phyloP scores from a whole-genome alignment of 2,888 invertebrate genomes.

The Trisateles emortualis region DNA sequence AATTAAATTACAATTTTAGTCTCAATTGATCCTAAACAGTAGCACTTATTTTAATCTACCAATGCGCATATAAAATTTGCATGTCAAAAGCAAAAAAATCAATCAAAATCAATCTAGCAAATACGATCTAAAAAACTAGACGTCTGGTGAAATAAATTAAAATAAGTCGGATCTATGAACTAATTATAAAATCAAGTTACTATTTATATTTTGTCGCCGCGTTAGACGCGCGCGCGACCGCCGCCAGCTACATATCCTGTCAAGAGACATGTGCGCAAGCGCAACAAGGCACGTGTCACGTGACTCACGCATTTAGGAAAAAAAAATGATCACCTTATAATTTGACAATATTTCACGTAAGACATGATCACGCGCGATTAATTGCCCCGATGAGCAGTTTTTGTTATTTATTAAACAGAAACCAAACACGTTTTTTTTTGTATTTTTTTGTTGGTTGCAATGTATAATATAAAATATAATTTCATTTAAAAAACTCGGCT shows the following conservation, averaged over 20 bases:
- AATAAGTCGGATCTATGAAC: slow-evolving; percentile 15
- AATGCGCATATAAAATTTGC: slow-evolving; percentile 3
- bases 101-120: slow-evolving; percentile 13
- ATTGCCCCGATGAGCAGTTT: slow-evolving; percentile 36
- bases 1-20: not conserved
- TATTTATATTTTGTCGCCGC: slow-evolving; percentile 31
- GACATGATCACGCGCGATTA: slow-evolving; percentile 48
- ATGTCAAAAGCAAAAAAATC: slow-evolving; percentile 11
- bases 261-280: slow-evolving; percentile 18
- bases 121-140: slow-evolving; percentile 6
- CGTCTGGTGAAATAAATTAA: slow-evolving; percentile 10
- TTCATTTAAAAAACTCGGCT: slow-evolving; percentile 26
- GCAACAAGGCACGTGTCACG: slow-evolving; percentile 55
- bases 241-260: slow-evolving; percentile 30
- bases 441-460: slow-evolving; percentile 30
- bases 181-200: slow-evolving; percentile 33
- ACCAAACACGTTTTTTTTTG: slow-evolving; percentile 25
- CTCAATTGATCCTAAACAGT: not conserved
- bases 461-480: slow-evolving; percentile 31
- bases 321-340: slow-evolving; percentile 27
- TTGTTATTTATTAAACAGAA: slow-evolving; percentile 49
- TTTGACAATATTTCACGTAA: slow-evolving; percentile 44
- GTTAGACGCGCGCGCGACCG: slow-evolving; percentile 9
- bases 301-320: slow-evolving; percentile 54
- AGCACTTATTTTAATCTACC: not conserved